Conservation (phyloP, 1,140 invertebrate genomes). For the Cydia pomonella region DNA sequence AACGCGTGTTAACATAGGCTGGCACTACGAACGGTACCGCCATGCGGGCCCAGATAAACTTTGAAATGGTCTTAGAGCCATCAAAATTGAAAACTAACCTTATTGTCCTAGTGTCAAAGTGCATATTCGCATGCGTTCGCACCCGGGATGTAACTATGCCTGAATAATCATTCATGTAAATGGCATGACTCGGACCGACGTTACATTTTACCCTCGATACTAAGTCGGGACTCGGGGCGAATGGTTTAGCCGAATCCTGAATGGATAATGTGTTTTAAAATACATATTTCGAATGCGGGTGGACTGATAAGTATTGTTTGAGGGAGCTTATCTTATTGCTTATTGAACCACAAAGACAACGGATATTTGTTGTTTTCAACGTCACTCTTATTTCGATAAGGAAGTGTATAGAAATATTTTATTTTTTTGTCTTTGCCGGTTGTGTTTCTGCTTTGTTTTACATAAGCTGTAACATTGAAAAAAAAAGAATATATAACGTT, state of each 20-base stretch:
- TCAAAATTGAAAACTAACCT: conserved; percentile 44
- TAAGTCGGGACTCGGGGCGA: conserved; percentile 59
- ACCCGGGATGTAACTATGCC: conserved; percentile 38
- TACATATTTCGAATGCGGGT: conserved; percentile 39
- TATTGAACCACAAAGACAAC: not conserved
- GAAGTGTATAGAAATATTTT: no score
- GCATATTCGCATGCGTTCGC: conserved; percentile 44
- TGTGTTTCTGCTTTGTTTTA: no score
- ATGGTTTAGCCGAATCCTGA: conserved; percentile 62
- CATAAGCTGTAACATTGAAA: no score
- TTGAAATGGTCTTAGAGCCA: conserved; percentile 40
- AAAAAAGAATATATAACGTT: no score
- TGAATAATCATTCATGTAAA: conserved; percentile 73
- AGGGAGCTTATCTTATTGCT: not conserved
- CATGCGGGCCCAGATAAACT: conserved; percentile 51
- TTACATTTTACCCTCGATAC: conserved; percentile 64
- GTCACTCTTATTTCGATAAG: not conserved
- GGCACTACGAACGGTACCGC: conserved; percentile 49
- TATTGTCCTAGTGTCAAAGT: conserved; percentile 42
- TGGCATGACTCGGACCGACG: conserved; percentile 61
- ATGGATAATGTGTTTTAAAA: conserved; percentile 57
- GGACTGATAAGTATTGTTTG: conserved; percentile 4
- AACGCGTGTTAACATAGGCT: conserved; percentile 52
- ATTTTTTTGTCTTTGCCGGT: no score
- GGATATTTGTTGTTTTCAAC: not conserved